A percentile compares a stretch with the other conserved stretches of the same genome.
phyloP scores from a whole-genome alignment of 2,888 invertebrate species.

The Sinotaia quadrata region DNA sequence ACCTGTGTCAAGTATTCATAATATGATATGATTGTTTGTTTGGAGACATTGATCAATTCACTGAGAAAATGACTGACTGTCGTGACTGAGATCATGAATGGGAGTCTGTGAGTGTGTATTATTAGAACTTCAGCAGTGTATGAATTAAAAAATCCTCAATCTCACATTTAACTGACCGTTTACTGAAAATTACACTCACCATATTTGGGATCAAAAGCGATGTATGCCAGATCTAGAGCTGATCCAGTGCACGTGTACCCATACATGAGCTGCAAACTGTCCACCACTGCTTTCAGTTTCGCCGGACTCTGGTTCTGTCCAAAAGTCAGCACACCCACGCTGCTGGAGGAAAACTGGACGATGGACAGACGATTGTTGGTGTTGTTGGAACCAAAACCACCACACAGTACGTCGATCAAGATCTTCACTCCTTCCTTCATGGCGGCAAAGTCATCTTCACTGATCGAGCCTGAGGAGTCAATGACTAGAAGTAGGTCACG shows the following conservation, averaged over 20 bases:
- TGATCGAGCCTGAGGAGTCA: constrained; percentile 30
- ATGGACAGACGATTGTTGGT: constrained; percentile 30
- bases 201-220: not conserved
- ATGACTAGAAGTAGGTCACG: constrained; percentile 31
- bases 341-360: constrained; percentile 28
- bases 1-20: no score
- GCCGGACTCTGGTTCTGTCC: constrained; percentile 19
- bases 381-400: constrained; percentile 27
- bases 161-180: no score
- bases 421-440: constrained; percentile 28
- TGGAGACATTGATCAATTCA: no score
- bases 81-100: no score
- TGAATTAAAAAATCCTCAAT: no score
- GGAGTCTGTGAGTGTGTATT: no score
- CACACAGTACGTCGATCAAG: constrained; percentile 29
- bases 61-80: no score
- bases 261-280: constrained; percentile 8
- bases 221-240: constrained; percentile 17
- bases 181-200: no score
- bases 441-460: constrained; percentile 23
- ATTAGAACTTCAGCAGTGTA: no score
- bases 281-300: constrained; percentile 16
- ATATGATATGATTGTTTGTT: no score
- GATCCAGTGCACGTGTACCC: constrained; percentile 32
- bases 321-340: constrained; percentile 11